Base-by-base conservation (phyloP, 2,797 vertebrate genomes). In the Eospalax fontanierii region DNA sequence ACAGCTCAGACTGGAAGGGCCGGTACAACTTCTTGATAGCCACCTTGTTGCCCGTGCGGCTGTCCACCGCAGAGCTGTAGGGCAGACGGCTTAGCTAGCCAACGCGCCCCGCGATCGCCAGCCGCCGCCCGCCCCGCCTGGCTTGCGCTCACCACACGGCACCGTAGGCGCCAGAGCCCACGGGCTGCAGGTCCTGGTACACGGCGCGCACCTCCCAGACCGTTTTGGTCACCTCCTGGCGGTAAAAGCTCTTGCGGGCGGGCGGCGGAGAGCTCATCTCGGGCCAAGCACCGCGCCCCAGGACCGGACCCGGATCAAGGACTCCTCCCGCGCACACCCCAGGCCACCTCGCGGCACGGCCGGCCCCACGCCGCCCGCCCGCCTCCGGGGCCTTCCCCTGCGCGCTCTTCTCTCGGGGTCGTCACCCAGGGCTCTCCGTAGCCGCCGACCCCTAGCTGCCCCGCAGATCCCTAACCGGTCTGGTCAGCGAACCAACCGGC, bases 1-100 rank as follows among this genome's bases (percentile, higher is more conserved):
- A 99, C 26, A 99, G 99, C 57, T 99, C 99, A 0, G 99, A 99
- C 97, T 99, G 99, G 97, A 99, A 99, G 0, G 99, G 99, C n/a
- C 99, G 99, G 96, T 99, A 99, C 24, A 99, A 97, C 87, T 99
- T 99, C 98, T 99, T 99, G 97, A 99, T 99, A 96, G 99, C 99
- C 89, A 99, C 99, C 97, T 98, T 99, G 96, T 99, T 98, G 74
- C 99, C 98, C 0, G 98, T 98, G 93, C 98, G 98, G 59, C 99
- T 99, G 54, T 99, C 99, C 35, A 99, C 98, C 0, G 99, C 99
- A 11, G 99, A 99, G 97, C 99, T 99, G 92, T 76, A 82, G n/a
- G 81, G 61, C 73, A 57, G 80, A 16, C 38, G 3, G 79, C 89
- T 96, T 65, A 96, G 88, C 76, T 65, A 96, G 54, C 68, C 6